phyloP scores from a whole-genome alignment of 2,888 invertebrate species.

The Carcina quercana region DNA sequence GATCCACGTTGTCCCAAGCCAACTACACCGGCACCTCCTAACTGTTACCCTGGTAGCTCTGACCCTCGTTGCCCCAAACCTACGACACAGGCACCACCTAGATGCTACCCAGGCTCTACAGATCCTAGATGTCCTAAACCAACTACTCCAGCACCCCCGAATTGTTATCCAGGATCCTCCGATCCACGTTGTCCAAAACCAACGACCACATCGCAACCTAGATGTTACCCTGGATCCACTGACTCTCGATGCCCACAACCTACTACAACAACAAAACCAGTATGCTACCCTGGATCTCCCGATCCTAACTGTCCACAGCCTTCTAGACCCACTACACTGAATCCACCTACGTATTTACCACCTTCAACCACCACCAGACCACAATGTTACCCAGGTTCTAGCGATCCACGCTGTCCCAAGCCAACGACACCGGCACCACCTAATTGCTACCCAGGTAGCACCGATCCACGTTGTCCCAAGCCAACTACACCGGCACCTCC shows the following conservation, averaged over 20 bases:
- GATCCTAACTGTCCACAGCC: slow-evolving; percentile 30
- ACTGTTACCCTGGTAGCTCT: slow-evolving; percentile 40
- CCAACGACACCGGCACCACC: slow-evolving; percentile 23
- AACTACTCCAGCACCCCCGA: slow-evolving; percentile 24
- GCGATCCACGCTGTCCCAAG: slow-evolving; percentile 26
- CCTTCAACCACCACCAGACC: slow-evolving; percentile 6
- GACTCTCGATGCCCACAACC: slow-evolving; percentile 40
- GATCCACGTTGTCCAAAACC: slow-evolving; percentile 41
- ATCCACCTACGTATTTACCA: slow-evolving; percentile 22
- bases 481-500: slow-evolving; percentile 22
- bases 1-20: slow-evolving; percentile 38
- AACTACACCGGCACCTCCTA: slow-evolving; percentile 26
- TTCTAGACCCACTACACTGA: slow-evolving; percentile 19
- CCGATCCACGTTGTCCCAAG: slow-evolving; percentile 28
- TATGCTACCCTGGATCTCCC: slow-evolving; percentile 29
- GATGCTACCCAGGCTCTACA: slow-evolving; percentile 23
- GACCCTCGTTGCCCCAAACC: slow-evolving; percentile 39
- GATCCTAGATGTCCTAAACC: slow-evolving; percentile 28
- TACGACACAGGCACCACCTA: slow-evolving; percentile 26
- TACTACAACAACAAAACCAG: slow-evolving; percentile 20
- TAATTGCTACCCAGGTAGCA: slow-evolving; percentile 26
- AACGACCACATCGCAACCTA: slow-evolving; percentile 22
- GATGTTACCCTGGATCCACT: slow-evolving; percentile 33
- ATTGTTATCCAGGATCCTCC: slow-evolving; percentile 23
- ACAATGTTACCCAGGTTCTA: slow-evolving; percentile 29